Evolutionary conservation across 2,797 vertebrate species (phyloP), one percentile per base, ranked within the genome.

Genomic region (Pantherophis alleghaniensis): DNA sequence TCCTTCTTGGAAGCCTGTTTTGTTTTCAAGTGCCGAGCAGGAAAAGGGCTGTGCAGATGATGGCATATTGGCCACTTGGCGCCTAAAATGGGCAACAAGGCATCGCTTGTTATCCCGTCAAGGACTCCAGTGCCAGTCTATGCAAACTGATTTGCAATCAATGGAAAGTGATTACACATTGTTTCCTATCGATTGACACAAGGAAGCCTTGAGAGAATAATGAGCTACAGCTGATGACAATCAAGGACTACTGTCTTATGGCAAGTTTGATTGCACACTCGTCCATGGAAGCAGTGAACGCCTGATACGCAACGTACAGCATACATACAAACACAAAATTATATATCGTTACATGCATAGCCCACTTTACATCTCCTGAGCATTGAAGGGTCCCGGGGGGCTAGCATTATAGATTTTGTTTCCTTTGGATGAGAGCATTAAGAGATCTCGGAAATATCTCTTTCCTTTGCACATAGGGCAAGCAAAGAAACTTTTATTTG

Each of bases 141-240:
- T 96, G 95, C 91, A 93, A 97, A 97, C 96, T 97, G 97, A 97
- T 98, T 98, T 96, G 97, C 97, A 98, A 98, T 98, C 98, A 98
- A 97, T 97, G 96, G 97, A 96, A 96, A 98, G 97, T 98, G 98
- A 98, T 98, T 98, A 96, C 97, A 66, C 97, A 98, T 98, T 98
- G 98, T 98, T 97, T 98, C 96, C 97, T 96, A 97, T 97, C 96
- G 96, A 97, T 97, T 96, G 97, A 97, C 98, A 97, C 90, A 92
- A 97, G 97, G 97, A 96, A 97, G 97, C 97, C 97, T 97, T 97
- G 97, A 97, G 94, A 94, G 97, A 97, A 97, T 98, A 98, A 98
- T 98, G 97, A 98, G 97, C 97, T 97, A 97, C 98, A 98, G 97
- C 98, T 98, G 98, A 98, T 96, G 97, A 98, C 98, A 98, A 98